Evolutionary conservation across 2,888 invertebrate species (phyloP).

Genomic region (Latrodectus elegans): DNA sequence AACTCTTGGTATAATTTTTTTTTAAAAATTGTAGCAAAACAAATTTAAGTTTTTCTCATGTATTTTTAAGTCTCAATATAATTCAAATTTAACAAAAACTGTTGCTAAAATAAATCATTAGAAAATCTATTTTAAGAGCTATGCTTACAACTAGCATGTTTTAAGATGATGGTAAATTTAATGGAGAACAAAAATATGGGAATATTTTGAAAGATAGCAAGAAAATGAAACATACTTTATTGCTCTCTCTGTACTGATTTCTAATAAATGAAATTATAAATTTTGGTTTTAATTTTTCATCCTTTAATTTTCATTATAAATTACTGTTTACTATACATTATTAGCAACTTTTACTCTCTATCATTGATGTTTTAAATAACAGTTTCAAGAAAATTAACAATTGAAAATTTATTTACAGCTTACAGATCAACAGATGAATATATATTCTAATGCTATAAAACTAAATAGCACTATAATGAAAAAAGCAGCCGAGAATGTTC

Average conservation of each 20-base stretch:
- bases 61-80: no score
- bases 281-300: not conserved
- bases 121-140: no score
- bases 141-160: no score
- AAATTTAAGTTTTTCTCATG: no score
- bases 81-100: no score
- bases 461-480: conserved; percentile 50
- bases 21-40: no score
- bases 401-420: conserved; percentile 9
- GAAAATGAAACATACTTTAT: no score
- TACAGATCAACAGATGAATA: conserved; percentile 16
- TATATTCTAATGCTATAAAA: conserved; percentile 32
- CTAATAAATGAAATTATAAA: not conserved
- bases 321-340: not conserved
- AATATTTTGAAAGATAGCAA: no score
- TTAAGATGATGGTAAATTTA: no score
- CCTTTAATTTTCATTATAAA: not conserved
- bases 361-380: not conserved
- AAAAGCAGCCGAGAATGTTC: conserved; percentile 53
- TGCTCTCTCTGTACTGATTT: not conserved
- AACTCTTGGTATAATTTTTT: no score
- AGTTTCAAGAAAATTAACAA: not conserved
- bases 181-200: no score
- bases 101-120: no score
- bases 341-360: not conserved